Evolutionary conservation across 2,888 invertebrate species (phyloP).

Genomic region (Oxytorus armatus): DNA sequence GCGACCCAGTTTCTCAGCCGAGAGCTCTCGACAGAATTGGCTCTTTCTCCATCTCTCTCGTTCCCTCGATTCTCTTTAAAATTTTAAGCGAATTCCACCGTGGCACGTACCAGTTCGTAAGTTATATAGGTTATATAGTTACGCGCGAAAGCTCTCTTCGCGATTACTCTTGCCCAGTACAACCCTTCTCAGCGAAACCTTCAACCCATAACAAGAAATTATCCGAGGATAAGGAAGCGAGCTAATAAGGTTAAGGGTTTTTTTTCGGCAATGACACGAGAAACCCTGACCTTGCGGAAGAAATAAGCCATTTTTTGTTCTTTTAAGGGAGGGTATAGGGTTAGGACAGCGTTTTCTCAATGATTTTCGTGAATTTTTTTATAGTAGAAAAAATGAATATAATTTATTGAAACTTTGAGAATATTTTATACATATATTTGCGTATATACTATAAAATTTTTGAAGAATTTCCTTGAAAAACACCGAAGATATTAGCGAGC

Average conservation of each 20-base stretch:
- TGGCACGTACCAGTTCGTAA: conserved; percentile 35
- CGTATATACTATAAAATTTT: too few relatives aligned
- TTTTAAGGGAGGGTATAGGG: too few relatives aligned
- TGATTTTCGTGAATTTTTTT: too few relatives aligned
- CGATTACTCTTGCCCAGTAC: conserved; percentile 39
- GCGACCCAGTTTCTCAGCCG: conserved; percentile 60
- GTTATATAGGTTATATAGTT: conserved; percentile 3
- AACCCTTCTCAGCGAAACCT: not conserved
- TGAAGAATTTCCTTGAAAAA: too few relatives aligned
- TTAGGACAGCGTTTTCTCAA: too few relatives aligned
- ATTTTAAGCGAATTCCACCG: conserved; percentile 65
- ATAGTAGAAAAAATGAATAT: too few relatives aligned
- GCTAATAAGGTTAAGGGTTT: not conserved
- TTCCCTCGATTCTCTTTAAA: conserved; percentile 67
- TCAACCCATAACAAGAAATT: not conserved
- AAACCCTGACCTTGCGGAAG: conserved; percentile 19
- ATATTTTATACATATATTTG: not conserved
- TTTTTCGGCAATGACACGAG: not conserved
- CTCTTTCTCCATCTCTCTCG: conserved; percentile 21
- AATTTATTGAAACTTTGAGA: not conserved
- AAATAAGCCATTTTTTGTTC: too few relatives aligned
- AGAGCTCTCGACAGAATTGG: conserved; percentile 25
- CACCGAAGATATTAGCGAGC: too few relatives aligned
- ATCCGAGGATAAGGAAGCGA: not conserved
- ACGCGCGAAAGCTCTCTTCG: conserved; percentile 22